A percentile compares a stretch with the other conserved stretches of the same genome.
Conservation (phyloP, 35 echinoderm and acorn worm species). For the Ophiothrix spiculata region DNA sequence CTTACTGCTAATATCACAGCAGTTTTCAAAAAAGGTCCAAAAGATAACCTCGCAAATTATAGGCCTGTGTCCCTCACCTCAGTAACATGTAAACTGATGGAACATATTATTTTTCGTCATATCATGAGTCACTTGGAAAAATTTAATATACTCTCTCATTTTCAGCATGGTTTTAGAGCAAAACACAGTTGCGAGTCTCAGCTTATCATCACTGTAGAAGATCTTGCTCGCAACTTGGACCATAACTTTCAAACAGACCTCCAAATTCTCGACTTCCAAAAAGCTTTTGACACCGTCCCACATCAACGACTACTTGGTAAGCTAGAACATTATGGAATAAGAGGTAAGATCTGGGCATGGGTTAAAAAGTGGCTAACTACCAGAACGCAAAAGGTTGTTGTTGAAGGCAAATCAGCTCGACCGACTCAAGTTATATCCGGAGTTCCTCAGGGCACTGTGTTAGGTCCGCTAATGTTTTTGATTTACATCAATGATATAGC, state of each 20-base stretch:
- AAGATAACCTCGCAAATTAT: conserved; percentile 40
- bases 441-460: conserved; percentile 68
- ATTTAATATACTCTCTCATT: conserved; percentile 25
- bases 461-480: conserved; percentile 58
- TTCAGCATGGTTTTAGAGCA: conserved; percentile 28
- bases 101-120: conserved; percentile 38
- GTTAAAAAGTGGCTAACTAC: conserved; percentile 21
- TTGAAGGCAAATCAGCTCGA: conserved; percentile 38
- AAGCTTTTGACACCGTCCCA: conserved; percentile 56
- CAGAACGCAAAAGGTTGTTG: conserved; percentile 34
- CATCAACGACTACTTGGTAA: conserved; percentile 44
- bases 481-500: conserved; percentile 52
- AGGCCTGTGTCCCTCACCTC: conserved; percentile 54
- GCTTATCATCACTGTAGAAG: conserved; percentile 17
- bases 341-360: conserved; percentile 30
- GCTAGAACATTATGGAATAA: conserved; percentile 30
- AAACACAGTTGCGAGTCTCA: conserved; percentile 48
- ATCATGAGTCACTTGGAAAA: conserved; percentile 46
- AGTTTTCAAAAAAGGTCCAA: conserved; percentile 60
- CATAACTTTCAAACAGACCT: conserved; percentile 24
- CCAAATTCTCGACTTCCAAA: conserved; percentile 49
- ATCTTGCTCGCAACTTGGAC: conserved; percentile 33
- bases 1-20: conserved; percentile 43
- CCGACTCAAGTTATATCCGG: conserved; percentile 26
- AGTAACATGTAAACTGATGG: conserved; percentile 61